These are phyloP conservation scores for Chelonoidis abingdonii DNA, from an alignment of 2,113 vertebrate genomes.

Conservation along the genomic window DNA sequence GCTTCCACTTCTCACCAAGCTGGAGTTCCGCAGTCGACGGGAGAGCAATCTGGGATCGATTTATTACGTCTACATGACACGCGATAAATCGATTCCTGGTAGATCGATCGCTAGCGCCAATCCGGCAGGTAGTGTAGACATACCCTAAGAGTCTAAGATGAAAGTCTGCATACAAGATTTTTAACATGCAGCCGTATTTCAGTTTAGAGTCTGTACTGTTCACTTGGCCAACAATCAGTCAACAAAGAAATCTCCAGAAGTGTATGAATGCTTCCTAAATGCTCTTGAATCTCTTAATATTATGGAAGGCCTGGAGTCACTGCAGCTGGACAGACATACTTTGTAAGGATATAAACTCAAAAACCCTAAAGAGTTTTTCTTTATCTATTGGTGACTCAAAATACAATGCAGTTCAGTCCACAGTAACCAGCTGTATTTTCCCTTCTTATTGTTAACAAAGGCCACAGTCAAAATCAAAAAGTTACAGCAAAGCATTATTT, in stretches of 20 bases:
- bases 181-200: rapidly evolving
- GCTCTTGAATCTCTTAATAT: not conserved
- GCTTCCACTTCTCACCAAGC: too few relatives aligned
- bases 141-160: not conserved
- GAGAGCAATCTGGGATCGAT: too few relatives aligned
- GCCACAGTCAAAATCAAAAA: not conserved
- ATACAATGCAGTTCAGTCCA: not conserved
- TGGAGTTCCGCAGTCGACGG: too few relatives aligned
- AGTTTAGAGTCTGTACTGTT: not conserved
- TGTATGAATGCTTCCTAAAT: not conserved
- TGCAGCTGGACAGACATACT: not conserved
- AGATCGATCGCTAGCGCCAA: too few relatives aligned
- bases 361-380: not conserved
- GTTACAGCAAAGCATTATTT: not conserved
- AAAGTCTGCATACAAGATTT: not conserved
- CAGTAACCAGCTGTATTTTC: not conserved
- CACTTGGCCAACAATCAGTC: rapidly evolving
- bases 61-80: too few relatives aligned
- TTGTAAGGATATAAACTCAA: not conserved
- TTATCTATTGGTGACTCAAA: not conserved
- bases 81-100: too few relatives aligned
- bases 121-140: too few relatives aligned
- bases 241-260: not conserved
- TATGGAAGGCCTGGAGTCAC: rapidly evolving
- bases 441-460: not conserved